phyloP scores from a whole-genome alignment of 2,888 invertebrate species.

The Lithophane ornitopus region DNA sequence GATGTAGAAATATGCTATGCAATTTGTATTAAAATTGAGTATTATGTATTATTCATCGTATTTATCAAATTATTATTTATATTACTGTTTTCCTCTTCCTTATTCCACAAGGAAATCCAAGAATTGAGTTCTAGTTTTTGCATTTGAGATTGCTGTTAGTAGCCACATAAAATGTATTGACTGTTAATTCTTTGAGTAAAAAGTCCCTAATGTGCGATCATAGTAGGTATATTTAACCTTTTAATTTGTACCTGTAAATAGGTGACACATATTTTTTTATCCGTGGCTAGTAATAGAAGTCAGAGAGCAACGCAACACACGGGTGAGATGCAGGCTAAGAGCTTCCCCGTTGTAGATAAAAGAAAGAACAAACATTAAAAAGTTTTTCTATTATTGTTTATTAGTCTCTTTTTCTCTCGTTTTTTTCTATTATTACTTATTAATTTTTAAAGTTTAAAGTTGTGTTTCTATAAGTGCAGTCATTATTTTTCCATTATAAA shows the following conservation, averaged over 20 bases:
- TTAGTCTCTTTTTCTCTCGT: background rate
- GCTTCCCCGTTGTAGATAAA: no score
- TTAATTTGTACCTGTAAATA: background rate
- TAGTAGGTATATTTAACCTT: background rate
- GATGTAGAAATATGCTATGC: background rate
- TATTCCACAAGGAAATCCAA: constrained; percentile 16
- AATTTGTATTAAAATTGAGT: background rate
- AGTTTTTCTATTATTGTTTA: background rate
- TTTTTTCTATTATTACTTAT: background rate
- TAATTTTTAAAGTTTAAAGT: background rate
- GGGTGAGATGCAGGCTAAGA: no score
- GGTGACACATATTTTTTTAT: background rate
- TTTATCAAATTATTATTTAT: constrained; percentile 10
- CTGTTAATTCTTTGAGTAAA: background rate
- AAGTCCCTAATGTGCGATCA: background rate
- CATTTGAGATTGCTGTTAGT: background rate
- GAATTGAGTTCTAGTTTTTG: background rate
- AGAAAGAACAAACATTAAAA: background rate
- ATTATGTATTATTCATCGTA: constrained; percentile 3
- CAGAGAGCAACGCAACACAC: no score
- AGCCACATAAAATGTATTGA: background rate
- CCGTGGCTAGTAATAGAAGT: background rate
- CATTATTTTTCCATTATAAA: background rate
- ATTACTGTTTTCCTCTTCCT: constrained; percentile 29
- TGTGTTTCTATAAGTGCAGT: background rate